A percentile compares a stretch with the other conserved stretches of the same genome.
These are phyloP conservation scores for Halictus rubicundus DNA, from an alignment of 1,140 invertebrate genomes.

Conservation along the genomic window DNA sequence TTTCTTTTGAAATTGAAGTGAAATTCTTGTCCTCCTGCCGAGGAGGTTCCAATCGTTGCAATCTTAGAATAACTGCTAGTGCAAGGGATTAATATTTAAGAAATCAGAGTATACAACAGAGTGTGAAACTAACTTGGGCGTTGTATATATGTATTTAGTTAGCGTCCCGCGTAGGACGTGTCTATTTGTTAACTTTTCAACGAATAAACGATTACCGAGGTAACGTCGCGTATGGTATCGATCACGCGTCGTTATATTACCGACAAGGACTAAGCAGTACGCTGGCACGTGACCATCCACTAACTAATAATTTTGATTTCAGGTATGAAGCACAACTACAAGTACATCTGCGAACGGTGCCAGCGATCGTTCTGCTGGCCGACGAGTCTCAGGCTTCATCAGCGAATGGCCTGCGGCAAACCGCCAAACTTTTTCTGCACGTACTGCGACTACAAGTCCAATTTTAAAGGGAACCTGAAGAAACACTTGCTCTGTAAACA, in stretches of 20 bases:
- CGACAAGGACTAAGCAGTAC: too few species aligned
- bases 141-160: too few species aligned
- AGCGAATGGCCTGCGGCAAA: conserved; percentile 80
- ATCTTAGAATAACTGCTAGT: too few species aligned
- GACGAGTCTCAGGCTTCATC: conserved; percentile 78
- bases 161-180: too few species aligned
- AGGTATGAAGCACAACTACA: conserved; percentile 58
- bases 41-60: too few species aligned
- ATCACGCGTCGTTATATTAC: not conserved
- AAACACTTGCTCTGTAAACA: conserved; percentile 77
- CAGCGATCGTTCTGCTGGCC: conserved; percentile 75
- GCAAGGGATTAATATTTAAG: too few species aligned
- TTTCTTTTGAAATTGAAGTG: too few species aligned
- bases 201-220: conserved; percentile 11
- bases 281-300: not conserved
- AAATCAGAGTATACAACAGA: too few species aligned
- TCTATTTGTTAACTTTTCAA: not conserved
- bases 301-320: conserved; percentile 67
- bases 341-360: conserved; percentile 70
- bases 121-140: too few species aligned
- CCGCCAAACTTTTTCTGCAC: conserved; percentile 73
- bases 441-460: conserved; percentile 80
- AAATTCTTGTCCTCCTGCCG: too few species aligned
- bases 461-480: conserved; percentile 82
- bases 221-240: not conserved